Evolutionary conservation across 1,140 invertebrate species (phyloP).

Genomic region (Solen grandis): DNA sequence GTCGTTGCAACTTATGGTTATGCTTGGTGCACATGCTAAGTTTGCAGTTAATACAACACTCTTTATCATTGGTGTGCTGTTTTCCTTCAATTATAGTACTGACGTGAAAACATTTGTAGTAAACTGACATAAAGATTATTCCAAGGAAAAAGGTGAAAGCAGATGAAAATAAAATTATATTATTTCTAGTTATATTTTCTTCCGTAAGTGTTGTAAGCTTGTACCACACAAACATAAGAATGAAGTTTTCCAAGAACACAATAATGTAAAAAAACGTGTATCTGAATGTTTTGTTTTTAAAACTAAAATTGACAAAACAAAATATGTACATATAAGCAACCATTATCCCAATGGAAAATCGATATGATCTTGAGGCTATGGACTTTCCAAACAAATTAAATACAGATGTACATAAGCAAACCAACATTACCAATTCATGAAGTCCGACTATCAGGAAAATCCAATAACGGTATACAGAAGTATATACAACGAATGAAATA

Average conservation of each 20-base stretch:
- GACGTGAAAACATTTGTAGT: slow-evolving; percentile 88
- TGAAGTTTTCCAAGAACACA: slow-evolving; percentile 93
- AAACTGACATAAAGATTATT: slow-evolving; percentile 91
- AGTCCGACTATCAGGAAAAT: slow-evolving; percentile 90
- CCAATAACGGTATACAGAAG: slow-evolving; percentile 91
- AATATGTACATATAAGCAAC: slow-evolving; percentile 94
- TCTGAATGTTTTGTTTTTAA: slow-evolving; percentile 89
- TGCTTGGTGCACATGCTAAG: slow-evolving; percentile 73
- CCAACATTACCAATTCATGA: slow-evolving; percentile 92
- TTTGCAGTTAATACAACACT: slow-evolving; percentile 73
- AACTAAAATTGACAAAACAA: slow-evolving; percentile 94
- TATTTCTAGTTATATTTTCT: slow-evolving; percentile 48
- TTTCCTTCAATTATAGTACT: slow-evolving; percentile 61
- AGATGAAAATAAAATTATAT: slow-evolving; percentile 84
- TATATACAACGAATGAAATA: slow-evolving; percentile 91
- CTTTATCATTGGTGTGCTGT: slow-evolving; percentile 58
- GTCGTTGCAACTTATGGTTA: slow-evolving; percentile 61
- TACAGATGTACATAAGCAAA: slow-evolving; percentile 92
- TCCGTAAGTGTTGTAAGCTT: slow-evolving; percentile 23
- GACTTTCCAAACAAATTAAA: slow-evolving; percentile 90
- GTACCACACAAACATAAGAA: slow-evolving; percentile 82
- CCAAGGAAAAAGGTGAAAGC: slow-evolving; percentile 89
- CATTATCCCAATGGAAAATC: slow-evolving; percentile 86
- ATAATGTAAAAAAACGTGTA: slow-evolving; percentile 94
- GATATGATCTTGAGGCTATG: slow-evolving; percentile 81